A percentile compares a stretch with the other conserved stretches of the same genome.
Conservation (phyloP, 2,113 vertebrate genomes). For the Stercorarius parasiticus region DNA sequence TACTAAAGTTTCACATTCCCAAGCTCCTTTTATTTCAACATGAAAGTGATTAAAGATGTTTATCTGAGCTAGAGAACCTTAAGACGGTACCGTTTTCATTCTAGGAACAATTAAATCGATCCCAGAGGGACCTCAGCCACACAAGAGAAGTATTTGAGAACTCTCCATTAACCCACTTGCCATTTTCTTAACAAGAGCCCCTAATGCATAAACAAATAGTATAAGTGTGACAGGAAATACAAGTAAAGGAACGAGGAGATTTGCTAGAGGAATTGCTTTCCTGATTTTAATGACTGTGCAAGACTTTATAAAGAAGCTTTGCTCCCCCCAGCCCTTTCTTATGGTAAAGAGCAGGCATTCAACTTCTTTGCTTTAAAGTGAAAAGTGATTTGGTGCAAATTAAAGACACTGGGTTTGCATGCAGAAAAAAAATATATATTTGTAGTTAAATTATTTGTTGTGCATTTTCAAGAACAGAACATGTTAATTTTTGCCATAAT, state of each 20-base stretch:
- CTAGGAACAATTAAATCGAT: constrained; percentile 68
- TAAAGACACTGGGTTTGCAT: not conserved
- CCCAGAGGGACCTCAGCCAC: constrained; percentile 36
- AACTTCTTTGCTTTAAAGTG: not conserved
- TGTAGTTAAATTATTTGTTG: not conserved
- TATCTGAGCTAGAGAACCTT: constrained; percentile 70
- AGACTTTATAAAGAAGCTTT: constrained; percentile 3
- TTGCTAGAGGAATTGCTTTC: constrained; percentile 19
- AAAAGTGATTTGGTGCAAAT: constrained; percentile 10
- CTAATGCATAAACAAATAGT: constrained; percentile 62
- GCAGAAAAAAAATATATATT: not conserved
- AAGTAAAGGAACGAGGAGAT: constrained; percentile 41
- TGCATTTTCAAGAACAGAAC: not conserved
- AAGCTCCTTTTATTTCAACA: constrained; percentile 74
- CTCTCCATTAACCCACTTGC: constrained; percentile 59
- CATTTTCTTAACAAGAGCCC: constrained; percentile 57
- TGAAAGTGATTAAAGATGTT: constrained; percentile 79
- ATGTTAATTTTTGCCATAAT: not conserved
- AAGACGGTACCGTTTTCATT: constrained; percentile 59
- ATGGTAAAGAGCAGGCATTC: constrained; percentile 38
- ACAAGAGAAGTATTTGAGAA: constrained; percentile 68
- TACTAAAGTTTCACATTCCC: constrained; percentile 70
- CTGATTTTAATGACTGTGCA: constrained; percentile 10
- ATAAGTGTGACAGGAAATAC: constrained; percentile 58
- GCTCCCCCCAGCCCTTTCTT: not conserved